Evolutionary conservation across 64 coral and sea anemone genomes (phyloP).

Genomic region (Platygyra sinensis): DNA sequence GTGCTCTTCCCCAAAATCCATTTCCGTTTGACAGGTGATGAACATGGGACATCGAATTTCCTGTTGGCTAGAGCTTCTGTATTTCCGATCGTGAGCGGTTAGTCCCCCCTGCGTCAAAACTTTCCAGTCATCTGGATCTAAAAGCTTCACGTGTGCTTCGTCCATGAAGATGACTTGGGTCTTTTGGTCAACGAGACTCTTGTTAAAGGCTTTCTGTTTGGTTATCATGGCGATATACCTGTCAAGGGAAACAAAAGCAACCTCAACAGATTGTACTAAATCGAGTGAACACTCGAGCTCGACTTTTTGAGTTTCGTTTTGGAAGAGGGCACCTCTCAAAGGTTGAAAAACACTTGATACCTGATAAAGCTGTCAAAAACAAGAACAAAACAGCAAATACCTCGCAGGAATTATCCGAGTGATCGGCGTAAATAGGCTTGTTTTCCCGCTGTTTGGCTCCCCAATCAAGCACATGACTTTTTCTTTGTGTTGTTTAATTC

Average conservation of each 20-base stretch:
- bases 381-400: background rate
- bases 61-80: slow-evolving; percentile 6
- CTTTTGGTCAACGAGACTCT: too few relatives aligned
- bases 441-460: slow-evolving; percentile 38
- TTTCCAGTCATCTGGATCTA: background rate
- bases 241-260: background rate
- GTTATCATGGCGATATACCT: background rate
- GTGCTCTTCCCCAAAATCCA: slow-evolving; percentile 3
- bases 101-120: background rate
- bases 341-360: too few relatives aligned
- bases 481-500: too few relatives aligned
- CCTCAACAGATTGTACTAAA: too few relatives aligned
- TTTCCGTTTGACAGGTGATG: slow-evolving; percentile 19
- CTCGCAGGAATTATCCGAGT: background rate
- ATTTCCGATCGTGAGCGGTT: background rate
- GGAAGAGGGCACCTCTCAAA: too few relatives aligned
- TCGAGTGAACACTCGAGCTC: too few relatives aligned
- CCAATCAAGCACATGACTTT: too few relatives aligned
- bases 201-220: background rate
- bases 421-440: slow-evolving; percentile 1
- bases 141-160: background rate
- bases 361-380: too few relatives aligned
- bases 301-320: too few relatives aligned
- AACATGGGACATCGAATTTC: slow-evolving; percentile 27
- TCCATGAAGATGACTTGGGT: slow-evolving; percentile 12